These are phyloP conservation scores for Ophiothrix spiculata DNA, from an alignment of 35 echinoderm and acorn worm genomes.

Conservation along the genomic window DNA sequence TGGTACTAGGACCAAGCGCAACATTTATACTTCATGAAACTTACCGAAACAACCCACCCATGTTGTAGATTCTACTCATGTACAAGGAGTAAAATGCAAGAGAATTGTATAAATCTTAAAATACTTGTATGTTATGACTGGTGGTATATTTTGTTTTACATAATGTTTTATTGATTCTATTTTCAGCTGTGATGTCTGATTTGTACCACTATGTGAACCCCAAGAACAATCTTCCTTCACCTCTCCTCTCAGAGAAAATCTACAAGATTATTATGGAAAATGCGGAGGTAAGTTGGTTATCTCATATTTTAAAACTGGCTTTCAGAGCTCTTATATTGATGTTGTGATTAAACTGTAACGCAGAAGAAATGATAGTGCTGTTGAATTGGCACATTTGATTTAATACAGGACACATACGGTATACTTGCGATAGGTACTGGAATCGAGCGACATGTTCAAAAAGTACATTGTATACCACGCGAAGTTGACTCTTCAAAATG, in stretches of 20 bases:
- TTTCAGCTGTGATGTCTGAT: constrained; percentile 87
- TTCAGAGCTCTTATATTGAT: no score
- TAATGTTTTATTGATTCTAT: not conserved
- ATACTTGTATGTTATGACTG: not conserved
- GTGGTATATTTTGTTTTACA: not conserved
- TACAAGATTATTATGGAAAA: constrained; percentile 64
- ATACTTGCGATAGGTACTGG: no score
- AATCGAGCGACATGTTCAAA: no score
- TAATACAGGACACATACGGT: no score
- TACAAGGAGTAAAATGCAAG: no score
- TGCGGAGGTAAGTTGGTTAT: constrained; percentile 75
- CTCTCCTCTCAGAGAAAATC: constrained; percentile 80
- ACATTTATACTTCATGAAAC: not conserved
- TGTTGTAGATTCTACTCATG: not conserved
- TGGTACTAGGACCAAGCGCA: no score
- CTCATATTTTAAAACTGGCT: no score
- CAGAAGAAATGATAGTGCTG: no score
- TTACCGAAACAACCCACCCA: not conserved
- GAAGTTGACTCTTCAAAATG: no score
- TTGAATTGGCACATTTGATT: no score
- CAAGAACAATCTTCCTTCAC: constrained; percentile 66
- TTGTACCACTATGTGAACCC: constrained; percentile 82
- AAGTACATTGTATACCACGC: no score
- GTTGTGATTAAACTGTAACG: no score
- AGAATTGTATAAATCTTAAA: not conserved